phyloP scores from a whole-genome alignment of 30 jellyfish, hydroid and myxozoan genomes.

The Hydractinia echinata region DNA sequence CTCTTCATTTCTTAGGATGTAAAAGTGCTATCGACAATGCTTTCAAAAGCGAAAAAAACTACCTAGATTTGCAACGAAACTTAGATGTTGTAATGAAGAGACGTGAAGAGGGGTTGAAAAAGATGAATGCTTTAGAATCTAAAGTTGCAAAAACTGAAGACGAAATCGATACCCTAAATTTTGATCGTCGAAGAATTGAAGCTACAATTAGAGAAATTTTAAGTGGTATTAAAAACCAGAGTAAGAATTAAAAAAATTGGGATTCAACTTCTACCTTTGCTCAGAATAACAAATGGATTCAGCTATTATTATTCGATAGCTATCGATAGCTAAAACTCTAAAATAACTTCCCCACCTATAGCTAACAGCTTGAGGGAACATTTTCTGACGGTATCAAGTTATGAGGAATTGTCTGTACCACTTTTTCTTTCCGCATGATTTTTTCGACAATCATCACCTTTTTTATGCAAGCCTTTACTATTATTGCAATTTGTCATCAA shows the following conservation, averaged over 20 bases:
- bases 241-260: not conserved
- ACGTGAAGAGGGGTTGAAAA: conserved; percentile 26
- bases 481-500: no score
- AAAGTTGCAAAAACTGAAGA: conserved; percentile 22
- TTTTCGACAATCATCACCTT: no score
- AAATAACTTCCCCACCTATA: no score
- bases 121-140: conserved; percentile 22
- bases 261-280: not conserved
- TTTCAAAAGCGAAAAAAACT: conserved; percentile 28
- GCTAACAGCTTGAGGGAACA: no score
- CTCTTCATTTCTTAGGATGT: conserved; percentile 7
- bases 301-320: no score
- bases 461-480: no score
- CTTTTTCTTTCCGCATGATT: no score
- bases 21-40: conserved; percentile 32
- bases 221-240: conserved; percentile 9
- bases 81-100: conserved; percentile 30
- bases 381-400: no score
- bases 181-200: conserved; percentile 38
- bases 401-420: no score
- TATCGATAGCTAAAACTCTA: no score
- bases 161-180: conserved; percentile 11
- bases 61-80: conserved; percentile 26
- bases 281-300: no score
- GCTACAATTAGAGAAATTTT: conserved; percentile 29